Conservation (phyloP, 2,797 vertebrate species). For the Arnoldichthys spilopterus region DNA sequence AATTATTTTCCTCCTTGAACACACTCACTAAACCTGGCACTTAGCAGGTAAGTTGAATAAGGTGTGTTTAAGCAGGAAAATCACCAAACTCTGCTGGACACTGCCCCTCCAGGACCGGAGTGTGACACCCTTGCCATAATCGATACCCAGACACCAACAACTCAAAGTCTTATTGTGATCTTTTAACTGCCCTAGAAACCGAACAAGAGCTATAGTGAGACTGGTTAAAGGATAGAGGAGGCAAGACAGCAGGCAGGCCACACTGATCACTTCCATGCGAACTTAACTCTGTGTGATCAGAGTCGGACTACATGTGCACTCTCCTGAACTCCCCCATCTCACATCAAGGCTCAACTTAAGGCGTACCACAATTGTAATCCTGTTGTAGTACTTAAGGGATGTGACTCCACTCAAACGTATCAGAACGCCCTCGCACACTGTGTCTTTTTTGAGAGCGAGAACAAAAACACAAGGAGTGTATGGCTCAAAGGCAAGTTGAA, state of each 20-base stretch:
- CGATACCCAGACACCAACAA: no score
- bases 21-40: no score
- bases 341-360: slow-evolving; percentile 44
- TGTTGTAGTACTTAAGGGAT: slow-evolving; percentile 50
- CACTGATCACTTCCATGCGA: slow-evolving; percentile 43
- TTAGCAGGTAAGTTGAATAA: no score
- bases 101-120: no score
- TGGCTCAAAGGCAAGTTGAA: slow-evolving; percentile 56
- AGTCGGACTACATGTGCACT: slow-evolving; percentile 36
- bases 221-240: slow-evolving; percentile 34
- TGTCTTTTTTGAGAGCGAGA: slow-evolving; percentile 34
- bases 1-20: no score
- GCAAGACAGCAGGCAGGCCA: slow-evolving; percentile 38
- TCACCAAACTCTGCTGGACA: no score
- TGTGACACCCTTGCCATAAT: no score
- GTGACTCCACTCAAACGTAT: slow-evolving; percentile 51
- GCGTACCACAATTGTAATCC: slow-evolving; percentile 41
- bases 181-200: slow-evolving; percentile 27
- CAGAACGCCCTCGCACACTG: slow-evolving; percentile 50
- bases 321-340: slow-evolving; percentile 38
- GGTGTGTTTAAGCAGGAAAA: no score
- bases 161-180: background rate
- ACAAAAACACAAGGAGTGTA: slow-evolving; percentile 44
- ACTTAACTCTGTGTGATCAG: slow-evolving; percentile 40
- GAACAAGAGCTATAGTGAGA: slow-evolving; percentile 18